These are phyloP conservation scores for Alosa alosa DNA, from an alignment of 2,113 vertebrate genomes.

Conservation along the genomic window DNA sequence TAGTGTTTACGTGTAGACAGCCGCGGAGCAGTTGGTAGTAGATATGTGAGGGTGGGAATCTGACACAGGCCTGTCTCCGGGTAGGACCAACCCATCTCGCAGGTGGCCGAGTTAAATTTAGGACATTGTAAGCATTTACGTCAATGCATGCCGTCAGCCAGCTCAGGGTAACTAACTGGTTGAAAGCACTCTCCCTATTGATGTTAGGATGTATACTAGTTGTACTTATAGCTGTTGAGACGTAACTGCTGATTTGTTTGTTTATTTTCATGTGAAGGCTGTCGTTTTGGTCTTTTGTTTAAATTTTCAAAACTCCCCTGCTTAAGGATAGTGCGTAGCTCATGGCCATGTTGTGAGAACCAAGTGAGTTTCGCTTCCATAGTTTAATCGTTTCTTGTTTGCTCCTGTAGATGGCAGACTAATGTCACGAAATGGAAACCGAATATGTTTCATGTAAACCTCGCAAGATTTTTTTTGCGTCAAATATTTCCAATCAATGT, in stretches of 20 bases:
- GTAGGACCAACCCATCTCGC: conserved; percentile 21
- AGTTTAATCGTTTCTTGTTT: neutral
- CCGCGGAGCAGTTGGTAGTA: neutral
- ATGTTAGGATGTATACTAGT: neutral
- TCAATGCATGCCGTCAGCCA: neutral
- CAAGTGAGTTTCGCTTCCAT: neutral
- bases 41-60: neutral
- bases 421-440: neutral
- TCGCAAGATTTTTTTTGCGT: neutral
- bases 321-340: too few relatives aligned
- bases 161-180: neutral
- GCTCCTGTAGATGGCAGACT: neutral
- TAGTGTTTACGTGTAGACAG: neutral
- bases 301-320: too few relatives aligned
- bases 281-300: too few relatives aligned
- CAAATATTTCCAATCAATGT: neutral
- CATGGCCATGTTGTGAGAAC: too few relatives aligned
- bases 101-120: conserved; percentile 27
- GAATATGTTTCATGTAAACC: neutral
- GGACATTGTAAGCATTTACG: conserved; percentile 3
- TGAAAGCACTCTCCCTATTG: neutral
- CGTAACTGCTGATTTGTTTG: neutral
- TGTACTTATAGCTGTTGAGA: neutral
- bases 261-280: neutral
- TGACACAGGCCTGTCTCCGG: conserved; percentile 14